Evolutionary conservation across 2,888 invertebrate species (phyloP).

Genomic region (Ischnus inquisitorius): DNA sequence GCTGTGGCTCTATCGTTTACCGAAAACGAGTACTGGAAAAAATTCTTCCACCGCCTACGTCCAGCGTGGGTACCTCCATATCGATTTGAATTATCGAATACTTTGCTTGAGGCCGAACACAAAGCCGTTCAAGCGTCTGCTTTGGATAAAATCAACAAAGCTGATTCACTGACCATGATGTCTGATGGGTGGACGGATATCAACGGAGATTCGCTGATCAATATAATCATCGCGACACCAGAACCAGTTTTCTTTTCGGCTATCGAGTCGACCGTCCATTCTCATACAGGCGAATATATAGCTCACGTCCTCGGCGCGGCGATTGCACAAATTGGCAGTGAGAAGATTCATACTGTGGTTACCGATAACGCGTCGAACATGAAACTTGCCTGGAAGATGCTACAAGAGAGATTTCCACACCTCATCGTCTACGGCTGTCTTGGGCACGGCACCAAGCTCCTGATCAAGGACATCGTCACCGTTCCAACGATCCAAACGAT

Average conservation of each 20-base stretch:
- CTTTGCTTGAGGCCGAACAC: conserved; percentile 8
- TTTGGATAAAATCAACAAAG: not conserved
- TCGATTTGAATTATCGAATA: not conserved
- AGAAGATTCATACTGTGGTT: conserved; percentile 12
- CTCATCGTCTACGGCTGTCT: conserved; percentile 18
- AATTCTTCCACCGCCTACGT: not conserved
- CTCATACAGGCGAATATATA: conserved; percentile 12
- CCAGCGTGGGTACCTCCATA: not conserved
- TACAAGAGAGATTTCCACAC: conserved; percentile 16
- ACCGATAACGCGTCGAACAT: conserved; percentile 28
- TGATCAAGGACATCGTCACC: conserved; percentile 25
- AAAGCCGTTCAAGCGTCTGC: not conserved
- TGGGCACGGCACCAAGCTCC: conserved; percentile 16
- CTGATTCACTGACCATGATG: conserved; percentile 4
- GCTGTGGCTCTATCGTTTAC: conserved; percentile 1
- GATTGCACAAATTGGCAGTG: conserved; percentile 24
- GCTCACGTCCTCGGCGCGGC: conserved; percentile 8
- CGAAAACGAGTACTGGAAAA: conserved; percentile 1
- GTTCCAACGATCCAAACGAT: conserved; percentile 4
- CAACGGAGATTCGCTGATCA: conserved; percentile 4
- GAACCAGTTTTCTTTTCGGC: conserved; percentile 26
- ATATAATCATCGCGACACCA: conserved; percentile 8
- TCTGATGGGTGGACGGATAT: conserved; percentile 19
- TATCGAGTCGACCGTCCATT: conserved; percentile 2
- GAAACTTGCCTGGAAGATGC: conserved; percentile 23